Percentiles rank a stretch among this genome's conserved stretches.
These are phyloP conservation scores for Mamestra brassicae DNA, from an alignment of 2,888 invertebrate species.

Conservation along the genomic window DNA sequence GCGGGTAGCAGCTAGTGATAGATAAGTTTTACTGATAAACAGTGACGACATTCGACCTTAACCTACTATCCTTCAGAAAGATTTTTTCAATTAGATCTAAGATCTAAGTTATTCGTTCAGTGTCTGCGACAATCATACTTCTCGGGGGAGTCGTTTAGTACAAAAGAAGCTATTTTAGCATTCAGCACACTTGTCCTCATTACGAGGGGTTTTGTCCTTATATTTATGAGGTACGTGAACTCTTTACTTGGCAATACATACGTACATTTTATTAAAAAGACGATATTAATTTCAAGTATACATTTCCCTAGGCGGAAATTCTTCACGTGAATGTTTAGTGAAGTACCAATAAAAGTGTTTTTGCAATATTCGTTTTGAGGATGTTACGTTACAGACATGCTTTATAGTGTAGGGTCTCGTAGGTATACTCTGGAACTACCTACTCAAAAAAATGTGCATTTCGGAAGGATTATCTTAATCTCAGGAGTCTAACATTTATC, in stretches of 20 bases:
- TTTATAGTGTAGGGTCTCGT: background rate
- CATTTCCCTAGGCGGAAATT: conserved; percentile 49
- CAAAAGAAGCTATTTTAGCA: conserved; percentile 71
- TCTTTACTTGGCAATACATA: conserved; percentile 62
- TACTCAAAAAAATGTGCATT: conserved; percentile 1
- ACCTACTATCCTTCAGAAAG: background rate
- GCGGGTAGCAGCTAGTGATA: background rate
- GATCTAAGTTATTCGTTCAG: conserved; percentile 24
- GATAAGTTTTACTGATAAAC: no score
- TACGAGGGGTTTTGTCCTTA: conserved; percentile 69
- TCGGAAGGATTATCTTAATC: background rate
- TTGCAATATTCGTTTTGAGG: conserved; percentile 14
- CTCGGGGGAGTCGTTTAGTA: conserved; percentile 52
- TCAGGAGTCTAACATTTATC: background rate
- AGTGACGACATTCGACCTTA: background rate
- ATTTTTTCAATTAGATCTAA: conserved; percentile 32
- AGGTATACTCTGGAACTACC: background rate
- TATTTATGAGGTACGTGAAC: conserved; percentile 73
- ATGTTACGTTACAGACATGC: background rate
- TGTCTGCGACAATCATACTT: conserved; percentile 57
- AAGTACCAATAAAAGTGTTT: conserved; percentile 32
- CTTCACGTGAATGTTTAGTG: conserved; percentile 28
- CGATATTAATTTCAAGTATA: conserved; percentile 57
- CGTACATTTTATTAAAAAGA: conserved; percentile 58
- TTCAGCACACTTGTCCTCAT: conserved; percentile 74